phyloP scores from a whole-genome alignment of 2,888 invertebrate genomes.

The Sinotaia quadrata region DNA sequence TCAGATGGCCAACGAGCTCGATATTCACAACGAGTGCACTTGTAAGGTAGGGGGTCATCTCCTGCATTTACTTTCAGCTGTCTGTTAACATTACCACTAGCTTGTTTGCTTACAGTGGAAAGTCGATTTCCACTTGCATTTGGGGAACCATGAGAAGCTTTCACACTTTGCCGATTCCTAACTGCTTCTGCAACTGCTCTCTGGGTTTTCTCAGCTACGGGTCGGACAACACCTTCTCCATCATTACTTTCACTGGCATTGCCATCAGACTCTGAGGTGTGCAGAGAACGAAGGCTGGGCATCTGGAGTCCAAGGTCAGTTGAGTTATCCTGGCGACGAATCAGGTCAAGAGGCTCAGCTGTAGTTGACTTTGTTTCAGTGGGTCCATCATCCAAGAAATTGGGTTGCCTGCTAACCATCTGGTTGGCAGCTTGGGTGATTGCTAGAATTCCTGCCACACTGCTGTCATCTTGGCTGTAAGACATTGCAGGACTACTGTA shows the following conservation, averaged over 20 bases:
- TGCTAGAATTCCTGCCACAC: constrained; percentile 36
- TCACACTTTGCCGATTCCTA: constrained; percentile 29
- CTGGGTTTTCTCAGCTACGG: constrained; percentile 37
- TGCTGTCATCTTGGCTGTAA: constrained; percentile 25
- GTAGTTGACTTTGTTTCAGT: background rate
- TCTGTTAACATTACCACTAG: background rate
- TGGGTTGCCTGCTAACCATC: constrained; percentile 35
- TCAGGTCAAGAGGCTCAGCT: background rate
- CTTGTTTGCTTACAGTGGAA: constrained; percentile 34
- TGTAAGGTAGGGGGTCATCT: constrained; percentile 58
- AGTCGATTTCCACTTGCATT: constrained; percentile 71
- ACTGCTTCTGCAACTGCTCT: constrained; percentile 45
- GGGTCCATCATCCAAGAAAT: constrained; percentile 35
- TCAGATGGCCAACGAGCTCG: constrained; percentile 72
- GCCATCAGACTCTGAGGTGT: background rate
- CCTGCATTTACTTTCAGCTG: constrained; percentile 6
- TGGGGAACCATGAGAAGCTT: no score
- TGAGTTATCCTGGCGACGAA: no score
- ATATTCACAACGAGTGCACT: constrained; percentile 70
- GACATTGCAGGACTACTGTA: background rate
- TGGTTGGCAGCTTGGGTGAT: constrained; percentile 35
- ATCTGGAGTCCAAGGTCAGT: background rate
- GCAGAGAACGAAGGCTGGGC: background rate
- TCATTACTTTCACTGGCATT: constrained; percentile 4
- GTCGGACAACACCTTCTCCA: constrained; percentile 14